Percentiles rank a stretch among this genome's conserved stretches.
Conservation (phyloP, 2,797 vertebrate species). For the Natrix natrix region DNA sequence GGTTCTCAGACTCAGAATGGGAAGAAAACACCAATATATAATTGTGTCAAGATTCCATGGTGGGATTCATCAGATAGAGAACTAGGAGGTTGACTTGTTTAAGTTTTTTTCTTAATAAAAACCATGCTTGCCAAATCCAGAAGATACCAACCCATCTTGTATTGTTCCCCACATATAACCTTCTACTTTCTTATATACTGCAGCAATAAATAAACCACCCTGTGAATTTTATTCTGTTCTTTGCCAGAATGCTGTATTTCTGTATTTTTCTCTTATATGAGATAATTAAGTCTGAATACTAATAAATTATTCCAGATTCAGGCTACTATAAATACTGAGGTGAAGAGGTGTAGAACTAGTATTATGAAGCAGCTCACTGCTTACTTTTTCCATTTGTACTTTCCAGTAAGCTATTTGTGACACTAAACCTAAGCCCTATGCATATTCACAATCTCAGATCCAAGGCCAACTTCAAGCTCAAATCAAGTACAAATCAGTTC, state of each 20-base stretch:
- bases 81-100: neutral
- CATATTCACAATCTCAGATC: neutral
- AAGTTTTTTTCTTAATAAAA: neutral
- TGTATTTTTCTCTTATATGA: neutral
- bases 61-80: neutral
- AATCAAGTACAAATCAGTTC: neutral
- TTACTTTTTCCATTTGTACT: neutral
- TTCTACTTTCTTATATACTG: neutral
- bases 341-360: neutral
- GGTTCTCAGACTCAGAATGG: neutral
- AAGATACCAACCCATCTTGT: neutral
- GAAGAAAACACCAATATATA: neutral
- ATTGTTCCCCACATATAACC: neutral
- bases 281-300: neutral
- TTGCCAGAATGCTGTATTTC: neutral
- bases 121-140: neutral
- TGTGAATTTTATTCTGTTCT: neutral
- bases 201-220: neutral
- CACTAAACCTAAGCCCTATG: neutral
- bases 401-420: slow-evolving; percentile 9
- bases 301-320: neutral
- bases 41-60: neutral
- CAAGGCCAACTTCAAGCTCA: neutral
- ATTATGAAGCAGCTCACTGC: neutral
- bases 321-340: neutral